phyloP scores from a whole-genome alignment of 2,797 vertebrate genomes.

The Macroramphosus scolopax region DNA sequence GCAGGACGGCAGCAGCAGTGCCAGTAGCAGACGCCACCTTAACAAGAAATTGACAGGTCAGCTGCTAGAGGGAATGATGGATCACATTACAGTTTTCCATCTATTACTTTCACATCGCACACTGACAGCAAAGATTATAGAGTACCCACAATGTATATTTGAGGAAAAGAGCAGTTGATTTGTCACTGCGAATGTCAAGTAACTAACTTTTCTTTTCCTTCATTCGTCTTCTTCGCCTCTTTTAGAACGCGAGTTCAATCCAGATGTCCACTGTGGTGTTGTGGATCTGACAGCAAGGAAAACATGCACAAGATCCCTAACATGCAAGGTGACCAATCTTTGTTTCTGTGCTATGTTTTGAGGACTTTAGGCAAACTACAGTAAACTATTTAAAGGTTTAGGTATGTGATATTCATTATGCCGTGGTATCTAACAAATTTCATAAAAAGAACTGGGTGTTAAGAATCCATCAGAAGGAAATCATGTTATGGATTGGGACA shows the following conservation, averaged over 20 bases:
- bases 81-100: too few relatives aligned
- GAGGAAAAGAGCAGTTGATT: constrained; percentile 3
- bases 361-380: neutral
- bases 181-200: constrained; percentile 5
- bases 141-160: too few relatives aligned
- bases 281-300: constrained; percentile 94
- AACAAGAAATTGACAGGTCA: constrained; percentile 96
- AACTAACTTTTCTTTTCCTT: constrained; percentile 8
- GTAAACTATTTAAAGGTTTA: neutral
- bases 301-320: constrained; percentile 98
- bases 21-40: constrained; percentile 90
- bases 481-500: too few relatives aligned
- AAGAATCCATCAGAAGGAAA: too few relatives aligned
- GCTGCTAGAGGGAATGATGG: constrained; percentile 12
- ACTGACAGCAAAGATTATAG: too few relatives aligned
- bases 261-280: constrained; percentile 98
- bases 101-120: too few relatives aligned
- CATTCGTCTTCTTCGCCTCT: constrained; percentile 21
- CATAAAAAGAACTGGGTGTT: neutral
- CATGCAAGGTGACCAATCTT: constrained; percentile 89
- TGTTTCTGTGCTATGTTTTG: neutral
- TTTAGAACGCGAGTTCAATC: constrained; percentile 97
- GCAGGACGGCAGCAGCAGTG: constrained; percentile 80
- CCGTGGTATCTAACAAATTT: neutral
- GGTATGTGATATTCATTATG: neutral